Evolutionary conservation across 2,888 invertebrate genomes (phyloP).

Genomic region (Serrognathus titanus): DNA sequence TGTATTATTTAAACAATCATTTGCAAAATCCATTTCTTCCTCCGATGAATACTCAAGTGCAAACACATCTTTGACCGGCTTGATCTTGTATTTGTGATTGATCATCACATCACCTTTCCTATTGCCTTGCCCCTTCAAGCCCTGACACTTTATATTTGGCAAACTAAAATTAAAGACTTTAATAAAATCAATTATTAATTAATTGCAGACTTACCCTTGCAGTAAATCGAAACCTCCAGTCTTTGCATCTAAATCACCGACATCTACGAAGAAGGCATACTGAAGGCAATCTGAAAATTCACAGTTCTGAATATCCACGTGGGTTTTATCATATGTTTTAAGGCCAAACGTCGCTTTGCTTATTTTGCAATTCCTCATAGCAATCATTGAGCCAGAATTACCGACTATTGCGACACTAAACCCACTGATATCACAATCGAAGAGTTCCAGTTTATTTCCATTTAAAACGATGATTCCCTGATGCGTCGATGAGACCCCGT

Average conservation of each 20-base stretch:
- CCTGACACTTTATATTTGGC: slow-evolving; percentile 33
- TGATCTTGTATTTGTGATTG: slow-evolving; percentile 34
- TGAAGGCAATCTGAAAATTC: slow-evolving; percentile 49
- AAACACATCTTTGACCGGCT: slow-evolving; percentile 41
- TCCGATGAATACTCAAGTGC: slow-evolving; percentile 30
- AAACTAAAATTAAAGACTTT: slow-evolving; percentile 31
- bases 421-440: slow-evolving; percentile 51
- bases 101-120: slow-evolving; percentile 40
- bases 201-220: slow-evolving; percentile 35
- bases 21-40: slow-evolving; percentile 31
- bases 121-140: slow-evolving; percentile 37
- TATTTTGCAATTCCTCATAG: slow-evolving; percentile 40
- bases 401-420: slow-evolving; percentile 54
- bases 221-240: slow-evolving; percentile 38
- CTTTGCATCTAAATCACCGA: slow-evolving; percentile 23
- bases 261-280: slow-evolving; percentile 53
- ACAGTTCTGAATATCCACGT: slow-evolving; percentile 41
- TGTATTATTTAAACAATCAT: slow-evolving; percentile 20
- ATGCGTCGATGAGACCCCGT: slow-evolving; percentile 52
- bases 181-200: slow-evolving; percentile 4
- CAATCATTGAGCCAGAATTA: slow-evolving; percentile 46
- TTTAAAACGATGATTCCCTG: slow-evolving; percentile 55
- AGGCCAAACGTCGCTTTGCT: slow-evolving; percentile 40
- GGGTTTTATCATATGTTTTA: slow-evolving; percentile 49
- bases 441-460: slow-evolving; percentile 46